Percentiles rank a stretch among this genome's conserved stretches.
These are phyloP conservation scores for Globicephala melas DNA, from an alignment of 2,113 vertebrate genomes.

Conservation along the genomic window DNA sequence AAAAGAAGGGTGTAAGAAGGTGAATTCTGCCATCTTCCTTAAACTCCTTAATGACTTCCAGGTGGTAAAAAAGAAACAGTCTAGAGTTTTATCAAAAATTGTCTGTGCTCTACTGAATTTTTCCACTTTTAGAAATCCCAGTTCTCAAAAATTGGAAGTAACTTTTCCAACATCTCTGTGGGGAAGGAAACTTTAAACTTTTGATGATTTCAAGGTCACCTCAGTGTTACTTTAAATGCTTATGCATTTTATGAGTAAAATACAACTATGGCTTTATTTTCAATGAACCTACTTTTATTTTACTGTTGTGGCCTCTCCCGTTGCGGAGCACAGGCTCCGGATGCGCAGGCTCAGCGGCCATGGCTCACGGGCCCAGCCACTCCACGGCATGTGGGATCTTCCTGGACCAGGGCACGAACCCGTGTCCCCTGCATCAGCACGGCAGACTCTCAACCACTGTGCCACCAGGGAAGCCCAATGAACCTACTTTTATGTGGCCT, in stretches of 20 bases:
- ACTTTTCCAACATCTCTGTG: background rate
- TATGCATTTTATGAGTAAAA: background rate
- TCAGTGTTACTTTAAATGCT: background rate
- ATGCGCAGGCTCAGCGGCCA: no score
- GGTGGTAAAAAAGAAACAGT: conserved; percentile 22
- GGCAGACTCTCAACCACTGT: no score
- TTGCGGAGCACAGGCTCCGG: no score
- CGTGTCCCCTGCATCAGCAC: no score
- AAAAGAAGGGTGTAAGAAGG: background rate
- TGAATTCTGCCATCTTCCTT: background rate
- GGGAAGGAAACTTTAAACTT: background rate
- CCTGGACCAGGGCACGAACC: no score
- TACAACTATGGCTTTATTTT: background rate
- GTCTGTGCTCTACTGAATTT: background rate
- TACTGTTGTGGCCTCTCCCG: no score
- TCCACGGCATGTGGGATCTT: no score
- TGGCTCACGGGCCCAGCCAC: no score
- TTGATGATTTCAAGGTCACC: background rate
- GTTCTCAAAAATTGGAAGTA: background rate
- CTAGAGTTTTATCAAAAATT: background rate
- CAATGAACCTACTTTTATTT: background rate
- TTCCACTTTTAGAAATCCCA: background rate
- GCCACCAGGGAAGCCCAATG: no score
- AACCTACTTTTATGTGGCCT: background rate
- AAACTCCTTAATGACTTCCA: conserved; percentile 44